Evolutionary conservation across 2,888 invertebrate species (phyloP).

Genomic region (Sisyra nigra): DNA sequence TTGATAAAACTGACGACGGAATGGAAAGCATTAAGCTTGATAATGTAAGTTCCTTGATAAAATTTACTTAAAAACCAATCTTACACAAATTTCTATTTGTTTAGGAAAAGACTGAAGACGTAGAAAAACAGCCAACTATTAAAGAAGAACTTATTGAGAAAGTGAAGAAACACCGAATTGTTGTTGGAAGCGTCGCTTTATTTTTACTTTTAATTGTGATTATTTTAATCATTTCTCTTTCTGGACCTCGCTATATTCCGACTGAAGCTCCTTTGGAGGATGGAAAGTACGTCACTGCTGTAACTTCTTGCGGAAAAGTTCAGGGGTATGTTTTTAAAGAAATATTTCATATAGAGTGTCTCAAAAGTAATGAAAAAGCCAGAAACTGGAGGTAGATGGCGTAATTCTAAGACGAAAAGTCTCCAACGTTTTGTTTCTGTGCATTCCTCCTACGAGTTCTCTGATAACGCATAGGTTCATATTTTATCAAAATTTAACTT

Average conservation of each 20-base stretch:
- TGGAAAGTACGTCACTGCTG: constrained; percentile 53
- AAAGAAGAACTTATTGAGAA: constrained; percentile 38
- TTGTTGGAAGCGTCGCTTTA: constrained; percentile 39
- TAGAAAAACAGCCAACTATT: constrained; percentile 31
- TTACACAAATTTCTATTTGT: no score
- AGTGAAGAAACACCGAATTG: constrained; percentile 47
- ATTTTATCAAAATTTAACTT: no score
- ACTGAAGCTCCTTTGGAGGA: constrained; percentile 47
- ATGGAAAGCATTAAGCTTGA: constrained; percentile 58
- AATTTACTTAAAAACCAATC: neutral
- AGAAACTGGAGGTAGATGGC: no score
- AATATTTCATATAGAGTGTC: no score
- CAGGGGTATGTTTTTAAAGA: constrained; percentile 44
- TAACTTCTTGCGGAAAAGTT: constrained; percentile 62
- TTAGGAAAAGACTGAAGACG: constrained; percentile 32
- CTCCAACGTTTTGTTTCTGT: no score
- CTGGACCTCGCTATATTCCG: constrained; percentile 34
- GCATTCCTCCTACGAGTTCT: no score
- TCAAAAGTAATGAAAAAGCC: no score
- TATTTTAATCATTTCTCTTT: constrained; percentile 44
- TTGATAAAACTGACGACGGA: constrained; percentile 48
- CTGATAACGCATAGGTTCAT: no score
- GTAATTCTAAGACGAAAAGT: no score
- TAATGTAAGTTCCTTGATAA: constrained; percentile 6
- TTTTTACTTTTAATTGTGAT: constrained; percentile 43